Evolutionary conservation across 2,797 vertebrate species (phyloP), one percentile per base, ranked within the genome.

Genomic region (Gymnocypris eckloni): DNA sequence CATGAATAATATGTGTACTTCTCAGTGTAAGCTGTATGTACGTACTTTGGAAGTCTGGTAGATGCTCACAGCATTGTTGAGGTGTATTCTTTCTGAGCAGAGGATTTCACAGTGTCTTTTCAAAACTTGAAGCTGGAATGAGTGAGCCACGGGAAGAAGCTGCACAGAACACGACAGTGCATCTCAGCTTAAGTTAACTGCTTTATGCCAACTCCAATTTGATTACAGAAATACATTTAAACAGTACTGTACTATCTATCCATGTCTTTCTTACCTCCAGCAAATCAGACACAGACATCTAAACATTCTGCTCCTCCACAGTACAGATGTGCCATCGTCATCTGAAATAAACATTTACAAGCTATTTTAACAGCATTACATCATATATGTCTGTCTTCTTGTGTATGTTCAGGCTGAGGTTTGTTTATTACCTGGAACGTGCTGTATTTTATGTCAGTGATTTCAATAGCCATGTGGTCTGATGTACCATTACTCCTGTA

Each of bases 271-370:
- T 96, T 91, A 98, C 98, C 97, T 97, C 95, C 78, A 97, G 83
- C 89, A 97, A 94, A 71, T 98, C 97, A 2, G 93, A 13, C 0
- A 93, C 92, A 10, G 96, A 95, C 83, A n/a, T 93, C 92, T 91
- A 96, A 94, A 56, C 96, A 94, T 22, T 96, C 96, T 0, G 96
- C 96, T 37, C 97, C 97, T 83, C 98, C 98, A 0, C 97, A 97
- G 93, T 99, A 99, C 56, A 99, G 93, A 84, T 97, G 98, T 89
- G 94, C 95, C 98, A 99, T 99, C 95, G 98, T 93, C 95, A 97
- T 94, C 98, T 96, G 84, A 86, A 61, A 87, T 12, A 52, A 70
- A 22, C 28, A 75, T 70, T 28, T 45, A 41, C 1, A 83, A 67
- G 43, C 11, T 11, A 1, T 43, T 41, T 61, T 79, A 52, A 16